Base-by-base conservation (phyloP, 1,140 invertebrate genomes). In the Luehdorfia chinensis region DNA sequence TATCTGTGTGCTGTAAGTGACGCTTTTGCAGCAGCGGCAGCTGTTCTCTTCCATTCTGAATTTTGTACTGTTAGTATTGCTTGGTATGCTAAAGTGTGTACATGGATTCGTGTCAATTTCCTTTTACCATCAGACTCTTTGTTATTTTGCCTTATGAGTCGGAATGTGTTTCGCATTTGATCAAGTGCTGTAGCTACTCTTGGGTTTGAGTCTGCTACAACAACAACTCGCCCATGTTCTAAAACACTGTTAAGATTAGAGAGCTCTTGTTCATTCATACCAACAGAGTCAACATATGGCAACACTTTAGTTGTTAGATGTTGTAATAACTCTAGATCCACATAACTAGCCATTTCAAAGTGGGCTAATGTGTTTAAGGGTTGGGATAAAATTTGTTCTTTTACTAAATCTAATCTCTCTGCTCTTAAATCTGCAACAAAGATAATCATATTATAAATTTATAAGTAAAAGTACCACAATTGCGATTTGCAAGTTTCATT, bases 211-310 rank as follows among this genome's bases (percentile, higher is more conserved):
- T 96, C 92, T 1, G 94, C 90, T 0, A 95, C 90, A 0, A 95
- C 74, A 6, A 92, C 94, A 2, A 95, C 90, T 52, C 93, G 92
- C 0, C 93, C 93, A 72, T 91, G 89, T 44, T 90, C 83, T 32
- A 94, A 69, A 0, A 93, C 89, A 66, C 91, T 92, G 36, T 92
- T 88, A 1, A 97, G 70, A 79, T 96, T 97, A 0, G 92, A 91
- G 18, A 96, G 84, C 83, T 97, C 95, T 70, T 94, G 95, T 75
- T 97, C 95, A 75, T 97, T 97, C 94, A 96, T 95, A 0, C 95
- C 95, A 4, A 96, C 84, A n/a, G 95, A 96, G 63, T 97, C 94
- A 0, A 93, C 90, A 78, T 91, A 93, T 1, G 93, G 93, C 37
- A 96, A 86, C 0, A 97, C 89, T 50, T 90, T 87, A 9, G 92